Percentiles rank a stretch among this genome's conserved stretches.
Conservation (phyloP, 2,888 invertebrate genomes). For the Aspidiotus destructor region DNA sequence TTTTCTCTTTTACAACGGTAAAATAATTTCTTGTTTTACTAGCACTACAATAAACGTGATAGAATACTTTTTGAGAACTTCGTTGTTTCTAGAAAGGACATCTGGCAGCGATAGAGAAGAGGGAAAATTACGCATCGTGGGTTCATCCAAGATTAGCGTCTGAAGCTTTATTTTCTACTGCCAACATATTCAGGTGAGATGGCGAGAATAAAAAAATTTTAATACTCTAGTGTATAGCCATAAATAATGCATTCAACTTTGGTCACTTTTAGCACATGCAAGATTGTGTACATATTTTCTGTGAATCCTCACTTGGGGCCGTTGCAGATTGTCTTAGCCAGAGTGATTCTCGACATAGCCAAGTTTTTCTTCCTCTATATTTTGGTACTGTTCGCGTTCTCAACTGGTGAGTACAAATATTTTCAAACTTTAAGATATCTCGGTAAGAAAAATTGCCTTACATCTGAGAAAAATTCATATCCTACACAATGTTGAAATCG, state of each 20-base stretch:
- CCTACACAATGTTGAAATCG: neutral
- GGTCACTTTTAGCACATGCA: constrained; percentile 64
- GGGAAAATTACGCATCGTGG: constrained; percentile 84
- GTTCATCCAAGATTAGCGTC: constrained; percentile 97
- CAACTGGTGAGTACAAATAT: constrained; percentile 62
- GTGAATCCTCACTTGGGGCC: constrained; percentile 95
- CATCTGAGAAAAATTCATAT: neutral
- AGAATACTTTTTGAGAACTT: neutral
- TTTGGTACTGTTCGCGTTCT: constrained; percentile 86
- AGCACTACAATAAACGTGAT: constrained; percentile 36
- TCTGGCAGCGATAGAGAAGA: constrained; percentile 49
- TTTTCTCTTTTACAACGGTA: constrained; percentile 62
- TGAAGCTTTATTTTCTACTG: constrained; percentile 93
- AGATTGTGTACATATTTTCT: constrained; percentile 94
- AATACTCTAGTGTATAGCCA: neutral
- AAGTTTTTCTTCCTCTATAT: constrained; percentile 92
- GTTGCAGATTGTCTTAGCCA: constrained; percentile 85
- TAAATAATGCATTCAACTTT: neutral
- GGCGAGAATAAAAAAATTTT: neutral
- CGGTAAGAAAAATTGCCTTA: neutral
- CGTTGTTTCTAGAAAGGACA: constrained; percentile 49
- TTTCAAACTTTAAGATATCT: neutral
- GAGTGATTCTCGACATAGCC: constrained; percentile 91
- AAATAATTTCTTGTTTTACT: neutral
- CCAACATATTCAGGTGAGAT: constrained; percentile 77